Conservation (phyloP, 1,140 invertebrate genomes). For the Oncopodura yosiiana region DNA sequence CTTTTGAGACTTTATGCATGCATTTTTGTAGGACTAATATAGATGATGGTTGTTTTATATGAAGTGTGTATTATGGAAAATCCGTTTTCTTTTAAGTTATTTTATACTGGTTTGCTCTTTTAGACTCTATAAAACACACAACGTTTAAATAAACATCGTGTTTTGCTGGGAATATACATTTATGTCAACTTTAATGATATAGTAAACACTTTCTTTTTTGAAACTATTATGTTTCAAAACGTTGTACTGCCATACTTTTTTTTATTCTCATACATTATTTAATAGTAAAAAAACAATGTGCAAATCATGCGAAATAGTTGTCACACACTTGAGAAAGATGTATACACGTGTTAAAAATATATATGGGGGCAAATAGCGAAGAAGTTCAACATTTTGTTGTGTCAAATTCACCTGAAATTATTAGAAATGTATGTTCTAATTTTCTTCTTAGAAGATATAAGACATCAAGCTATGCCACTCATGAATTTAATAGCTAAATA, state of each 20-base stretch:
- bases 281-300: too few relatives aligned
- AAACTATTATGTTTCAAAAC: too few relatives aligned
- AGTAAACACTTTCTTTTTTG: too few relatives aligned
- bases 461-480: slow-evolving; percentile 4
- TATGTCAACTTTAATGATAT: too few relatives aligned
- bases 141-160: too few relatives aligned
- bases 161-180: too few relatives aligned
- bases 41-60: not conserved
- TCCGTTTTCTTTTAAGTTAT: too few relatives aligned
- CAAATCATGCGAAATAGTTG: too few relatives aligned
- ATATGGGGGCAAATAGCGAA: not conserved
- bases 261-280: too few relatives aligned
- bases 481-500: slow-evolving; percentile 23
- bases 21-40: not conserved
- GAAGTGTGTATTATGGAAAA: not conserved
- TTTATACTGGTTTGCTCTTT: too few relatives aligned
- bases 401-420: not conserved
- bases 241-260: too few relatives aligned
- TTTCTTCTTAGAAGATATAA: not conserved
- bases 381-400: not conserved
- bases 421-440: not conserved
- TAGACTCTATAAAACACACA: too few relatives aligned
- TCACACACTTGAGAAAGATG: not conserved
- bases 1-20: not conserved
- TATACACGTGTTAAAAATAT: not conserved